phyloP scores from a whole-genome alignment of 2,797 vertebrate genomes.

The Borostomias antarcticus region DNA sequence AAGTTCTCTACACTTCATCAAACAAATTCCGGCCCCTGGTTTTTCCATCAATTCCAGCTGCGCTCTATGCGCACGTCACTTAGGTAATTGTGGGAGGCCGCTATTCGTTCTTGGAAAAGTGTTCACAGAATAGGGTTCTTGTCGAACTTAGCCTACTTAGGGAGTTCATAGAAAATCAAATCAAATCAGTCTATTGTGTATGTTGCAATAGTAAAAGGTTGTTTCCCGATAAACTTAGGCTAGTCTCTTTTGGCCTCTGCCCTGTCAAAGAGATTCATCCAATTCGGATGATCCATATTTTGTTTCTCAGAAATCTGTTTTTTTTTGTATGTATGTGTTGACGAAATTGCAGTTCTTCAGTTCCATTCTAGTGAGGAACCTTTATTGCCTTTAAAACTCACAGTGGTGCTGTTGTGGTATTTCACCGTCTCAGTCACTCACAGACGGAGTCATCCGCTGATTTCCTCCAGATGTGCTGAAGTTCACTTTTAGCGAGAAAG shows the following conservation, averaged over 20 bases:
- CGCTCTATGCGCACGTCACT: constrained; percentile 3
- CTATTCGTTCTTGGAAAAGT: background rate
- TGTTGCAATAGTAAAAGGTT: too few species aligned
- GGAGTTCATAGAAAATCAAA: background rate
- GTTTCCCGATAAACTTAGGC: too few species aligned
- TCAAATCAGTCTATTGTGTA: too few species aligned
- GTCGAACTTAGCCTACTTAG: constrained; percentile 8
- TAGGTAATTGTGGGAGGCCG: constrained; percentile 3
- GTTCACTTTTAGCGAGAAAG: constrained; percentile 72
- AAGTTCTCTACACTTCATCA: background rate
- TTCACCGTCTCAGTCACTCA: constrained; percentile 72
- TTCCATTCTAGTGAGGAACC: too few species aligned
- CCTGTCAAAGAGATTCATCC: too few species aligned
- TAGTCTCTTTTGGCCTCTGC: background rate
- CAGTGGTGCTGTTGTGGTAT: constrained; percentile 19
- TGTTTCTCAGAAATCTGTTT: too few species aligned
- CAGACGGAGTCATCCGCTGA: constrained; percentile 72
- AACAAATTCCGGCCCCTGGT: background rate
- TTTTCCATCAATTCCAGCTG: constrained; percentile 22
- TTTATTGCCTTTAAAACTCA: background rate
- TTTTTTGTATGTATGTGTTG: too few species aligned
- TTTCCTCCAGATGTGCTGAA: constrained; percentile 78
- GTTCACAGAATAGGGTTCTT: constrained; percentile 15
- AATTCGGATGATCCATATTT: too few species aligned
- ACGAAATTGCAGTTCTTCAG: too few species aligned